A percentile compares a stretch with the other conserved stretches of the same genome.
Conservation (phyloP, 1,140 invertebrate species). For the Spodoptera litura region DNA sequence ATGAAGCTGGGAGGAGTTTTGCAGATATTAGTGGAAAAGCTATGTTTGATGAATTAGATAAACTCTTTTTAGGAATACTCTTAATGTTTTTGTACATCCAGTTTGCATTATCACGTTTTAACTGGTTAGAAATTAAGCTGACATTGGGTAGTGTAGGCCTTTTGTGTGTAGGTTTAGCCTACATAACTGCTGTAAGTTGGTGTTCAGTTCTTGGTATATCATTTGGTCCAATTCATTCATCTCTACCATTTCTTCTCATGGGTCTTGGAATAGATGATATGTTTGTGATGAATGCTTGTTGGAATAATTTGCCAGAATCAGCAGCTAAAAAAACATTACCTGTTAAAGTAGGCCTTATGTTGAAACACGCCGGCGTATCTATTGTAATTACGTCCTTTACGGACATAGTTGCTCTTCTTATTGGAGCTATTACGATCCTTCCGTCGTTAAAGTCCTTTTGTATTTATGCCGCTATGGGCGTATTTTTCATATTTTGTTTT, state of each 20-base stretch:
- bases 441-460: conserved; percentile 92
- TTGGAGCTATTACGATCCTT: conserved; percentile 90
- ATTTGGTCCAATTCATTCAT: conserved; percentile 93
- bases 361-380: conserved; percentile 93
- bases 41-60: conserved; percentile 91
- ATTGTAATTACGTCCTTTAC: conserved; percentile 94
- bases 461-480: conserved; percentile 90
- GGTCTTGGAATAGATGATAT: conserved; percentile 94
- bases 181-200: conserved; percentile 90
- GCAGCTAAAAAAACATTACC: conserved; percentile 86
- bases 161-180: conserved; percentile 91
- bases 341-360: conserved; percentile 88
- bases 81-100: conserved; percentile 92
- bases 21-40: conserved; percentile 89
- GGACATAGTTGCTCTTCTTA: conserved; percentile 92
- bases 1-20: conserved; percentile 90
- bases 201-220: conserved; percentile 91
- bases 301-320: conserved; percentile 87
- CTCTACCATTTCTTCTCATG: conserved; percentile 93
- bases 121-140: conserved; percentile 91
- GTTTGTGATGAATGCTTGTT: conserved; percentile 93
- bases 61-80: conserved; percentile 89
- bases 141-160: conserved; percentile 89
- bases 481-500: conserved; percentile 91
- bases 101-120: conserved; percentile 90